Conservation (phyloP, 1,140 invertebrate genomes). For the Dolichoris vasculosae region DNA sequence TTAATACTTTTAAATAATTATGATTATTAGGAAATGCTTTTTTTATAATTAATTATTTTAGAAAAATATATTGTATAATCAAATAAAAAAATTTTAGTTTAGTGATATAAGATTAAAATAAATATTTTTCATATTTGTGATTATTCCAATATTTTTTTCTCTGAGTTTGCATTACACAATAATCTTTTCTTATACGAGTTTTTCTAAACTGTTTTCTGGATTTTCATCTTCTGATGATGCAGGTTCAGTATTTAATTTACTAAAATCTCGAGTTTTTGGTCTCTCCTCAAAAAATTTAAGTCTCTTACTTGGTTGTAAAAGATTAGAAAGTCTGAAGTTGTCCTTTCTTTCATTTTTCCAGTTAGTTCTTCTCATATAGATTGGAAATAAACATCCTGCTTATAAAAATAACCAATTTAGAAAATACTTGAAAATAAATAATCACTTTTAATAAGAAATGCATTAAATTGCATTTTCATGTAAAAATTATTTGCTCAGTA, state of each 20-base stretch:
- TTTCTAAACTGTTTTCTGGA: slow-evolving; percentile 63
- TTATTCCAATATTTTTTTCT: neutral
- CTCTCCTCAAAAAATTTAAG: slow-evolving; percentile 69
- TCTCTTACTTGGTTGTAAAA: slow-evolving; percentile 64
- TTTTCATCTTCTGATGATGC: slow-evolving; percentile 72
- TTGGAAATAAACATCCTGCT: slow-evolving; percentile 68
- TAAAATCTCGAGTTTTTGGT: slow-evolving; percentile 71
- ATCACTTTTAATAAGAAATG: neutral
- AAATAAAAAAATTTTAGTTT: neutral
- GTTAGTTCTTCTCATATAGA: slow-evolving; percentile 66
- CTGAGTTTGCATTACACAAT: neutral
- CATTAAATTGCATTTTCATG: neutral
- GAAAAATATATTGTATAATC: neutral
- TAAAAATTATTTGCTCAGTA: slow-evolving; percentile 1
- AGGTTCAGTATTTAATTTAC: slow-evolving; percentile 72
- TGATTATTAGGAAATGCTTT: too few species aligned
- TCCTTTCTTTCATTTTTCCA: slow-evolving; percentile 69
- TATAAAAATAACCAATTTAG: slow-evolving; percentile 48
- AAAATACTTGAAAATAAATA: slow-evolving; percentile 5
- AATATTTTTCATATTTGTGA: neutral
- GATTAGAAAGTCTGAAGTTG: slow-evolving; percentile 68
- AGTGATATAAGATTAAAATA: neutral
- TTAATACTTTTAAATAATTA: too few species aligned
- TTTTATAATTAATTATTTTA: neutral
- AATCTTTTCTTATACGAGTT: slow-evolving; percentile 61